These are phyloP conservation scores for Mesocricetus auratus DNA, from an alignment of 2,113 vertebrate species.

Conservation along the genomic window DNA sequence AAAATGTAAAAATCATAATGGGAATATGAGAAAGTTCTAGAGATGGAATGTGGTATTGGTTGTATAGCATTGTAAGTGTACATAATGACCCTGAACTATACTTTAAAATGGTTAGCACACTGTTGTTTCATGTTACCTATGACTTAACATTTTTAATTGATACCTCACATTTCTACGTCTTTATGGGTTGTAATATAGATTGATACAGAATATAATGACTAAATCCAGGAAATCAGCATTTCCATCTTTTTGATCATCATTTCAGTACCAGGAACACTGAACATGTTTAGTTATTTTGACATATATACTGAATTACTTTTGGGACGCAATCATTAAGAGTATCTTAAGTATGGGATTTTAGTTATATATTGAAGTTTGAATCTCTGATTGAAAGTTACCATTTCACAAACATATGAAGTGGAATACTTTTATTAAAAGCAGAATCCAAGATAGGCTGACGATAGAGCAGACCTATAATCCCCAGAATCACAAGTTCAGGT, in stretches of 20 bases:
- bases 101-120: background rate
- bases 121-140: slow-evolving; percentile 36
- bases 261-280: background rate
- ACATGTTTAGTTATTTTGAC: background rate
- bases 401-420: slow-evolving; percentile 8
- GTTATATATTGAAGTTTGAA: slow-evolving; percentile 27
- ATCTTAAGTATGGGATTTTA: slow-evolving; percentile 42
- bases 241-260: background rate
- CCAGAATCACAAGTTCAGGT: background rate
- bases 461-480: background rate
- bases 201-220: background rate
- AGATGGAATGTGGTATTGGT: slow-evolving; percentile 33
- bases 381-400: slow-evolving; percentile 42
- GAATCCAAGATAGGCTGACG: background rate
- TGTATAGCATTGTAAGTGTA: background rate
- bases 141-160: slow-evolving; percentile 40
- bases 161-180: background rate
- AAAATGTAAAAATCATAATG: slow-evolving; percentile 28
- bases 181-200: background rate
- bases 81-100: background rate
- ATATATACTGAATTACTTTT: background rate
- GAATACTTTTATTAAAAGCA: slow-evolving; percentile 52
- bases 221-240: background rate
- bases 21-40: slow-evolving; percentile 40
- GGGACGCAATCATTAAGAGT: slow-evolving; percentile 41